Conservation (phyloP, 2,797 vertebrate genomes). For the Pipistrellus nathusii region DNA sequence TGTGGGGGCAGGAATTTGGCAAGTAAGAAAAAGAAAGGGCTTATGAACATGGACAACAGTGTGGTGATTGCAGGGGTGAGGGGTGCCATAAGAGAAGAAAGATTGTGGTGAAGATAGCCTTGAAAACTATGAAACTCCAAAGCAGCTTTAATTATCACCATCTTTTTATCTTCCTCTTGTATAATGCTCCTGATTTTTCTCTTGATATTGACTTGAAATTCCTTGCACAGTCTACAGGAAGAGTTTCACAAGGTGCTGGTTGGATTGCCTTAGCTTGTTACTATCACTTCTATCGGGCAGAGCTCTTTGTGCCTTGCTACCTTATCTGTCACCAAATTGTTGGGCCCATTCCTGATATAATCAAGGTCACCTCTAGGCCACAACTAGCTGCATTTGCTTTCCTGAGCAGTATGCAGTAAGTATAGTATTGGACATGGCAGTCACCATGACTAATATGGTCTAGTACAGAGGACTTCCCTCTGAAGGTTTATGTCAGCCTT, state of each 20-base stretch:
- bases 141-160: neutral
- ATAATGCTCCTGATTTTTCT: neutral
- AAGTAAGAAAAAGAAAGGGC: neutral
- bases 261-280: neutral
- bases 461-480: neutral
- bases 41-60: neutral
- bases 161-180: neutral
- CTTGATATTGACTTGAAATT: slow-evolving; percentile 36
- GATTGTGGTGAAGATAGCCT: neutral
- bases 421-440: neutral
- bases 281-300: neutral
- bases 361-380: neutral
- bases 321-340: slow-evolving; percentile 44
- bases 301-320: neutral
- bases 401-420: neutral
- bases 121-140: slow-evolving; percentile 14
- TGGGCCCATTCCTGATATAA: slow-evolving; percentile 25
- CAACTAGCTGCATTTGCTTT: slow-evolving; percentile 28
- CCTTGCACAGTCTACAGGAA: neutral
- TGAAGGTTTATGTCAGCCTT: neutral
- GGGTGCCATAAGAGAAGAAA: neutral
- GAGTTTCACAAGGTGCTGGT: neutral
- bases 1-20: neutral
- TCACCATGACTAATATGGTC: neutral
- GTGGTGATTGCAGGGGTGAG: neutral